phyloP scores from a whole-genome alignment of 2,113 vertebrate genomes.

The Hydrochoerus hydrochaeris region DNA sequence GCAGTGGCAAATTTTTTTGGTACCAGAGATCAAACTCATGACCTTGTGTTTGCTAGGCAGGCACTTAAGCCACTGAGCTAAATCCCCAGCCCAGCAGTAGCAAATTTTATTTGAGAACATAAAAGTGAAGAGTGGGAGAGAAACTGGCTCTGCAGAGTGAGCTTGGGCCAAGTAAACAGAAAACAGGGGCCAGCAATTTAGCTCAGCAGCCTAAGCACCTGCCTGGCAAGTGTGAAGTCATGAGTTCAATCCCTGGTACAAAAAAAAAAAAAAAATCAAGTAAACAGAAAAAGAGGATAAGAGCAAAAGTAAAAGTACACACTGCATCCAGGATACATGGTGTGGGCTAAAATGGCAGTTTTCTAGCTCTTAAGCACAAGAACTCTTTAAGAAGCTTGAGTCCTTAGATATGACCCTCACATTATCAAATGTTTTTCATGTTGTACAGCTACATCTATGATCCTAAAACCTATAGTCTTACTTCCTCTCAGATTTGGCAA shows the following conservation, averaged over 20 bases:
- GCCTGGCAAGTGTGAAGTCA: no score
- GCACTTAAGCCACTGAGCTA: no score
- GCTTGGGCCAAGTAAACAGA: not conserved
- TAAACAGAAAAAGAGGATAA: not conserved
- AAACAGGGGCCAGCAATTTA: no score
- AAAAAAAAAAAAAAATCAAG: no score
- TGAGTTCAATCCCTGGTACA: no score
- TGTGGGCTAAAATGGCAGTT: not conserved
- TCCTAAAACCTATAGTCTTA: not conserved
- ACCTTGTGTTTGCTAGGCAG: no score
- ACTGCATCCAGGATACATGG: not conserved
- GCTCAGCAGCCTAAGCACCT: no score
- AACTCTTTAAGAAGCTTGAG: constrained; percentile 35
- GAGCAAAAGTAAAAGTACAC: not conserved
- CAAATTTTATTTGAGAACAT: not conserved
- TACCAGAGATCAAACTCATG: no score
- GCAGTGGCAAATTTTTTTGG: not conserved
- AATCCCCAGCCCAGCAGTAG: no score
- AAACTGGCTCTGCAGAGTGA: not conserved
- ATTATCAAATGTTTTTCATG: not conserved
- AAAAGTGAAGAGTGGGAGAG: not conserved
- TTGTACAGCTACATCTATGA: not conserved
- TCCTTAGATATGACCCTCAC: not conserved
- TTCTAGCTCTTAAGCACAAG: not conserved
- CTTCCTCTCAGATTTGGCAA: constrained; percentile 23